A percentile compares a stretch with the other conserved stretches of the same genome.
Conservation (phyloP, 2,113 vertebrate species). For the Silurus asotus region DNA sequence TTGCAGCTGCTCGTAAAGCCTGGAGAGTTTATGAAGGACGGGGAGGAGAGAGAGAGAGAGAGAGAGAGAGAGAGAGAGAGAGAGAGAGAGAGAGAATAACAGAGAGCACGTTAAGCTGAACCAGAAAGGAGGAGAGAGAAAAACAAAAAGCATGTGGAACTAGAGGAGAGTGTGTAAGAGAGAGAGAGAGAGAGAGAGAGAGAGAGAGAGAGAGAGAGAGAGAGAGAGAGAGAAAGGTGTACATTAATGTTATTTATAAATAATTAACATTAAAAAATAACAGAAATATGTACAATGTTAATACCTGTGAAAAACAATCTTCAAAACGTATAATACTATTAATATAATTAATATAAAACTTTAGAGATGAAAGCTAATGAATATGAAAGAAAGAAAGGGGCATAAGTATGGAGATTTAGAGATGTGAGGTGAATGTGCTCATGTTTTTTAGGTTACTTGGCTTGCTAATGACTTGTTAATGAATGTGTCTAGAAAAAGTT, state of each 20-base stretch:
- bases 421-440: no score
- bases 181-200: background rate
- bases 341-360: no score
- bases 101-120: background rate
- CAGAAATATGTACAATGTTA: no score
- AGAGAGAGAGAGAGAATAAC: background rate
- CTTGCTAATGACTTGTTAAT: background rate
- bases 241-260: no score
- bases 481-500: background rate
- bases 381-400: no score
- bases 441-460: no score
- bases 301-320: no score
- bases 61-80: background rate
- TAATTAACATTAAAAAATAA: no score
- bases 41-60: constrained; percentile 27
- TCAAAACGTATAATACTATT: no score
- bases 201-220: background rate
- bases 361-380: no score
- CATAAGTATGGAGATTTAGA: no score
- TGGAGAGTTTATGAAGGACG: constrained; percentile 3
- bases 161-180: background rate
- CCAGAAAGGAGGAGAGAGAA: background rate
- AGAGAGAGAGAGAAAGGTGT: background rate
- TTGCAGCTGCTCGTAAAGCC: constrained; percentile 19
- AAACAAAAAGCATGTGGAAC: background rate